Evolutionary conservation across 64 coral and sea anemone species (phyloP), one percentile per base, ranked within the genome.

Genomic region (Dendrophyllia cribrosa): DNA sequence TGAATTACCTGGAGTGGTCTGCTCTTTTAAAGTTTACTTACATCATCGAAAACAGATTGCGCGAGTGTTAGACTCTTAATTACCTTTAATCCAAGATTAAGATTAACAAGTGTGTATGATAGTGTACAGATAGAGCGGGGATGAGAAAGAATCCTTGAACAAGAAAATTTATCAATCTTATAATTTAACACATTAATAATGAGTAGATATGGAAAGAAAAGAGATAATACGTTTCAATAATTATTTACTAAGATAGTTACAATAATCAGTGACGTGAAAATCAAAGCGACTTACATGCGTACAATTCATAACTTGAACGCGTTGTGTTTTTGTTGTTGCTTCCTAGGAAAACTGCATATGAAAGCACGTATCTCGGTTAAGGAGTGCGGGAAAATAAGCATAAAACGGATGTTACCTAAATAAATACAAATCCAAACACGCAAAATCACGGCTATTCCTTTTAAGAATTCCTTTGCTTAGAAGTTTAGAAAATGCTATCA

Each of bases 31-130:
- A 90, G 92, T 97, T 94, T 97, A 94, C 95, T 66, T 82, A 81
- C 72, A 81, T 64, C 71, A 94, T 82, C 88, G 79, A 91, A 88
- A 87, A 67, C 72, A 76, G 95, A 91, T 97, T 94, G 88, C 82
- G 46, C 58, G 88, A 91, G 83, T 87, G 86, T 90, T 92, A 88
- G 92, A 88, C 56, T 88, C 76, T 90, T 94, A 97, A 97, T 97
- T 94, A 94, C 82, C 66, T 88, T 82, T 97, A 97, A 97, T 97
- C 95, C 83, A 64, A 80, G 92, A 94, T 94, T 94, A 93, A 79
- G 88, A 94, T 82, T 89, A 93, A 51, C 65, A 79, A 55, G 82
- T 75, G 88, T 89, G 87, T 84, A 89, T 94, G 77, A 94, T 94
- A 94, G 82, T 94, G 82, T 94, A 89, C 88, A 89, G 92, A 89